Evolutionary conservation across 2,888 invertebrate genomes (phyloP), one percentile per base, ranked within the genome.

Genomic region (Meloe dianella): DNA sequence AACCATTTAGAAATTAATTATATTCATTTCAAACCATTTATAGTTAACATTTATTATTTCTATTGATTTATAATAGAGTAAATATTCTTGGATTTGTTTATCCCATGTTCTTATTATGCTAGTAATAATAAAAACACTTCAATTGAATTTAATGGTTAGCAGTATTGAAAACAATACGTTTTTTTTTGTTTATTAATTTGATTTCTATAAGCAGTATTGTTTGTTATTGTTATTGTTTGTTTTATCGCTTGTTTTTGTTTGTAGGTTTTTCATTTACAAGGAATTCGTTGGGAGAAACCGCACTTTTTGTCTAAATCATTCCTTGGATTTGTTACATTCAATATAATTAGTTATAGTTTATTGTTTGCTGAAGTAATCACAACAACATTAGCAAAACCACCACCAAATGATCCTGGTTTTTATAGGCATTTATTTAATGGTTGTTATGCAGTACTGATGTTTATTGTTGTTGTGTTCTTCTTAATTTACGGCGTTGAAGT

Each of bases 401-500:
- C 85, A 56, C 81, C 82, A 56, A 82, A 85, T 71, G 85, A 86
- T 74, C 87, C 90, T 86, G 89, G 88, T 74, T 91, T 91, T 84
- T 94, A 95, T 83, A 90, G 92, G 74, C 93, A 94, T 83, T 89
- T 96, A 41, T 96, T 96, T 85, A 95, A 96, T 83, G 95, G 95
- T 14, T 94, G 94, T 83, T 96, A 96, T 82, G 96, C 96, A 1
- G 91, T 93, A n/a, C 86, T 97, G 61, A 88, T 96, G 68, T 91
- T 96, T 81, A 91, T 96, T 68, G 94, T 95, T 57, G 95, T 96
- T 66, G 88, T 95, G 17, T 95, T 96, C 86, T 97, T 96, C 85
- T 89, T 97, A 61, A 95, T 96, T 74, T 97, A 96, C 83, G 96
- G 97, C 59, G 93, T 96, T 22, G 96, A 96, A 85, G 96, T 97